phyloP scores from a whole-genome alignment of 1,140 invertebrate species.

The Bombus cullumanus region DNA sequence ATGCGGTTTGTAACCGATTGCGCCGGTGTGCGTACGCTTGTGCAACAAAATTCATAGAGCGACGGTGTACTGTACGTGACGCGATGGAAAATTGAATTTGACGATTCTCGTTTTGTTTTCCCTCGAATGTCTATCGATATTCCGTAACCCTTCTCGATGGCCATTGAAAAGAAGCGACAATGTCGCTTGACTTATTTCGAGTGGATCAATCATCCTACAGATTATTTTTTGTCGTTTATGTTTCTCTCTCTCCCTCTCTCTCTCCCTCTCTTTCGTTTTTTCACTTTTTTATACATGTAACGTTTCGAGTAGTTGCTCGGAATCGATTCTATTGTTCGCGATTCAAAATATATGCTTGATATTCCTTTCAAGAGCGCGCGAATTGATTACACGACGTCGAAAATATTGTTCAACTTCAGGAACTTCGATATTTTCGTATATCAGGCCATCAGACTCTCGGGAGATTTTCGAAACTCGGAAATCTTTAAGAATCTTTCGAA shows the following conservation, averaged over 20 bases:
- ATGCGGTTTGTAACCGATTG: conserved; percentile 66
- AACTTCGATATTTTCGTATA: background rate
- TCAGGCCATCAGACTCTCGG: background rate
- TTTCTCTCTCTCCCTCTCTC: background rate
- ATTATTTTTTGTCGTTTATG: no score
- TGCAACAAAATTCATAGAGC: conserved; percentile 40
- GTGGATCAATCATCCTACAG: background rate
- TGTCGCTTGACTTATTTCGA: background rate
- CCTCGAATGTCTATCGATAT: background rate
- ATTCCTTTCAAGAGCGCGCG: background rate
- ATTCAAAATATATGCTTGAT: background rate
- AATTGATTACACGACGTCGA: background rate
- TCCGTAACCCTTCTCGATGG: background rate
- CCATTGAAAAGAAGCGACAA: background rate
- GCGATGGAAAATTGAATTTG: conserved; percentile 21
- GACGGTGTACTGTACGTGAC: conserved; percentile 2
- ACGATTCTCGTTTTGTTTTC: background rate
- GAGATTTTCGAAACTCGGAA: background rate
- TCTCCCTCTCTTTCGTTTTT: no score
- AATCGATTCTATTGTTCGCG: background rate
- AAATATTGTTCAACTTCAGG: background rate
- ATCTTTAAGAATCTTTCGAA: background rate
- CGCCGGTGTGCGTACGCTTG: conserved; percentile 15
- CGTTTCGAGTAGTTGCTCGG: background rate
- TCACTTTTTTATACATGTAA: background rate